Base-by-base conservation (phyloP, 2,888 invertebrate genomes). In the Eutolmus rufibarbis region DNA sequence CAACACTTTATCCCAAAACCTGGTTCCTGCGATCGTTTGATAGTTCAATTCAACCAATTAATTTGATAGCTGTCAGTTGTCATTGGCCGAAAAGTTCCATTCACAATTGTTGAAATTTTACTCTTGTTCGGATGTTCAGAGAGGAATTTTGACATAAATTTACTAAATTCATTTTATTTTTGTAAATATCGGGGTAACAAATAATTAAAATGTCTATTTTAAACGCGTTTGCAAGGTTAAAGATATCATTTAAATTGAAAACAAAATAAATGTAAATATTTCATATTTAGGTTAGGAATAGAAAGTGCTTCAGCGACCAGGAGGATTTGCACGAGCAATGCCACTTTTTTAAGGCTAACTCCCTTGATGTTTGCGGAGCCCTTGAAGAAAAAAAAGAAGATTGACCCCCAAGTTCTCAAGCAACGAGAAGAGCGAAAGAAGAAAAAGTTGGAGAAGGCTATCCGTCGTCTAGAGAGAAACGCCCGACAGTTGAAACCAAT, bases 401-500 rank as follows among this genome's bases (percentile, higher is more conserved):
- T 97, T 0, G 98, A 98, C 92, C 97, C 98, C 2, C 94, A 94
- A 5, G 93, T 98, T 43, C 89, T 97, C 0, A 96, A 95, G 91
- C 95, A 95, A 19, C 94, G 97, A 90, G 97, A 98, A 91, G 97
- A 97, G 0, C 95, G 97, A 84, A 96, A 94, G 89, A 95, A 95
- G 89, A 97, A 95, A 91, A 97, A 96, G 92, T 89, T 99, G 2
- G 98, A 98, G 91, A 98, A 97, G 91, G 96, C 96, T 91, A 98
- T 99, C 89, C 94, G 96, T 84, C 94, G 95, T 89, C 92, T 99
- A 88, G 95, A 97, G 91, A 97, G 96, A 91, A 95, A 95, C 93
- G 95, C 96, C 0, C 94, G 95, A 46, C 97, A 97, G 91, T 92
- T 98, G 81, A 99, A 99, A 92, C 98, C 99, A 0, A 94, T 99